Percentiles rank a stretch among this genome's conserved stretches.
These are phyloP conservation scores for Pygathrix nemaeus DNA, from an alignment of 2,113 vertebrate genomes.

Conservation along the genomic window DNA sequence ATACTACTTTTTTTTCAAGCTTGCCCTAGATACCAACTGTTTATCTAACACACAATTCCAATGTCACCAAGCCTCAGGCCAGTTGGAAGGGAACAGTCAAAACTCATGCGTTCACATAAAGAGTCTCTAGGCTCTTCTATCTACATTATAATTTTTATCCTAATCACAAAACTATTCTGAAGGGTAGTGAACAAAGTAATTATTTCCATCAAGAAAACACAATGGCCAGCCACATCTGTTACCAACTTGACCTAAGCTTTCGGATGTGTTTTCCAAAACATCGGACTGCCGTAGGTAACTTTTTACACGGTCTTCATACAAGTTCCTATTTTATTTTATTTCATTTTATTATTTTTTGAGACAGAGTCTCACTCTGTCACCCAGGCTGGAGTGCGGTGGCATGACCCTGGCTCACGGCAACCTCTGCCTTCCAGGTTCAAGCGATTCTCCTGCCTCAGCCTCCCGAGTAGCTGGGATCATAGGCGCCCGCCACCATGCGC, in stretches of 20 bases:
- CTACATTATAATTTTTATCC: background rate
- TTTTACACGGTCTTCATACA: background rate
- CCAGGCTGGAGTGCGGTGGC: too few species aligned
- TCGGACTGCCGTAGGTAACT: background rate
- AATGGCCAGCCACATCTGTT: background rate
- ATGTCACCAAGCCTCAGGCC: constrained; percentile 36
- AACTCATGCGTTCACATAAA: background rate
- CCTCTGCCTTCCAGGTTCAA: too few species aligned
- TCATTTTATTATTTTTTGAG: too few species aligned
- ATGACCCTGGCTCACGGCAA: too few species aligned
- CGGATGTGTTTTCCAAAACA: background rate
- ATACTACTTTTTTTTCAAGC: constrained; percentile 38
- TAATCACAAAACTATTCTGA: background rate
- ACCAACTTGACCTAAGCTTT: background rate
- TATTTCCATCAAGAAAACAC: background rate
- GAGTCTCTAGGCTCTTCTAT: background rate
- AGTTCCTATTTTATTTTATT: too few species aligned
- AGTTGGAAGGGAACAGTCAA: background rate
- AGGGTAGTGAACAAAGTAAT: background rate
- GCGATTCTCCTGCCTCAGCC: too few species aligned
- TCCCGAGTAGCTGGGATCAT: too few species aligned
- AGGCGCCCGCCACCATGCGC: too few species aligned
- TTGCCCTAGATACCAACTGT: constrained; percentile 64
- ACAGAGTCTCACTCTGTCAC: too few species aligned
- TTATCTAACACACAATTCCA: constrained; percentile 67